A percentile compares a stretch with the other conserved stretches of the same genome.
phyloP scores from a whole-genome alignment of 64 coral and sea anemone species.

The Cladopsammia gracilis region DNA sequence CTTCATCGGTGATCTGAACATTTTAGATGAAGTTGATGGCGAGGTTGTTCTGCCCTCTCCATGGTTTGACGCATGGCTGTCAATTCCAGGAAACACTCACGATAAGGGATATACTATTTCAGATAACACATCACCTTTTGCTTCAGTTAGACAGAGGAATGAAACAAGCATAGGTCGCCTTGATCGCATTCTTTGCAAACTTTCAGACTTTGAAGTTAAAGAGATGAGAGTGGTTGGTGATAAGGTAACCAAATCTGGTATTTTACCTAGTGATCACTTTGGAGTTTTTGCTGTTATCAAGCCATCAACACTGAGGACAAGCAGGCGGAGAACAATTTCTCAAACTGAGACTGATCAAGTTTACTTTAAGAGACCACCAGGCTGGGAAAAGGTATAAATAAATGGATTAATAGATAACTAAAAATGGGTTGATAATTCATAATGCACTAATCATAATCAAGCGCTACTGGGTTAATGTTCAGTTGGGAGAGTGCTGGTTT shows the following conservation, averaged over 20 bases:
- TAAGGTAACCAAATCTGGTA: constrained; percentile 2
- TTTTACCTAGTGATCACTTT: constrained; percentile 83
- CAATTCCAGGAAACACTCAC: not conserved
- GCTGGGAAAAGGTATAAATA: constrained; percentile 31
- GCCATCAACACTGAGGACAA: not conserved
- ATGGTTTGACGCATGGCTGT: constrained; percentile 1
- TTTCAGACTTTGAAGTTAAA: constrained; percentile 57
- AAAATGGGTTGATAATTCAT: no score
- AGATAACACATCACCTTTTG: not conserved
- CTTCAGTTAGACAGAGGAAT: not conserved
- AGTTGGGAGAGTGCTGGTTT: no score
- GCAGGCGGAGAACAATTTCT: not conserved
- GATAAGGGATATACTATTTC: not conserved
- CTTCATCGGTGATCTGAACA: not conserved
- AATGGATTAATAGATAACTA: no score
- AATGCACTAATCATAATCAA: no score
- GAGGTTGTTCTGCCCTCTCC: not conserved
- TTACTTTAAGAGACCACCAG: constrained; percentile 45
- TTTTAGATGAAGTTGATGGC: not conserved
- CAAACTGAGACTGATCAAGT: constrained; percentile 25
- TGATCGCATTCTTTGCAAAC: constrained; percentile 79
- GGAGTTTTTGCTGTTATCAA: constrained; percentile 45
- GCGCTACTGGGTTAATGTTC: no score
- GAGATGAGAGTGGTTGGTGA: constrained; percentile 55
- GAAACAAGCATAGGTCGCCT: constrained; percentile 49